These are phyloP conservation scores for Eidolon dupreanum DNA, from an alignment of 2,797 vertebrate genomes.

Conservation along the genomic window DNA sequence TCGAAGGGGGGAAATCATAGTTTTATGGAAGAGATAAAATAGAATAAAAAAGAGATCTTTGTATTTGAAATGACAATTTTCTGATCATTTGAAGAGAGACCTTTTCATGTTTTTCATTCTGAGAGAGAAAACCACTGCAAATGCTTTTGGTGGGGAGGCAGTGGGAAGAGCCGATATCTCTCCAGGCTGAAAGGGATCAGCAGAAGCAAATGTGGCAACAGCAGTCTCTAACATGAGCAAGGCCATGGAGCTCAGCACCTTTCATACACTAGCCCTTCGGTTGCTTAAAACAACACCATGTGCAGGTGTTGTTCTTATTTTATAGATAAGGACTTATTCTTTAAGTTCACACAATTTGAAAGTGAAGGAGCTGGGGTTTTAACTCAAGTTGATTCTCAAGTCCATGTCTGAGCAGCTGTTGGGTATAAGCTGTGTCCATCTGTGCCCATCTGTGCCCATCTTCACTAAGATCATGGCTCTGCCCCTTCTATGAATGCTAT, in stretches of 20 bases:
- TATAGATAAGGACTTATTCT: not conserved
- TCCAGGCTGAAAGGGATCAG: not conserved
- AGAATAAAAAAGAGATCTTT: not conserved
- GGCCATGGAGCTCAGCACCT: not conserved
- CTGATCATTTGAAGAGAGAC: not conserved
- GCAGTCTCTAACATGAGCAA: not conserved
- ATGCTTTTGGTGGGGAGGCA: not conserved
- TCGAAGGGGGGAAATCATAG: not conserved
- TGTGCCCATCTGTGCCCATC: not conserved
- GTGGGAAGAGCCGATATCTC: not conserved
- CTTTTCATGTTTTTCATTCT: not conserved
- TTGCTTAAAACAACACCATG: not conserved
- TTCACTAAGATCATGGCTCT: not conserved
- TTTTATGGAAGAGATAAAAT: not conserved
- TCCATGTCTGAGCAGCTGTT: not conserved
- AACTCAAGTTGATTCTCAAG: not conserved
- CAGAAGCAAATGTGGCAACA: not conserved
- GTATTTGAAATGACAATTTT: conserved; percentile 5
- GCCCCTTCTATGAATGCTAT: not conserved
- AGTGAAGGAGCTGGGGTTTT: not conserved
- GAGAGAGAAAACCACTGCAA: not conserved
- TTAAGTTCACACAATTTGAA: not conserved
- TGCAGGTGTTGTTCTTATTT: not conserved
- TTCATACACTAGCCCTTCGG: not conserved
- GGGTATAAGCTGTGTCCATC: not conserved